Percentiles rank a stretch among this genome's conserved stretches.
Evolutionary conservation across 2,888 invertebrate genomes (phyloP).

Genomic region (Monochamus alternatus): DNA sequence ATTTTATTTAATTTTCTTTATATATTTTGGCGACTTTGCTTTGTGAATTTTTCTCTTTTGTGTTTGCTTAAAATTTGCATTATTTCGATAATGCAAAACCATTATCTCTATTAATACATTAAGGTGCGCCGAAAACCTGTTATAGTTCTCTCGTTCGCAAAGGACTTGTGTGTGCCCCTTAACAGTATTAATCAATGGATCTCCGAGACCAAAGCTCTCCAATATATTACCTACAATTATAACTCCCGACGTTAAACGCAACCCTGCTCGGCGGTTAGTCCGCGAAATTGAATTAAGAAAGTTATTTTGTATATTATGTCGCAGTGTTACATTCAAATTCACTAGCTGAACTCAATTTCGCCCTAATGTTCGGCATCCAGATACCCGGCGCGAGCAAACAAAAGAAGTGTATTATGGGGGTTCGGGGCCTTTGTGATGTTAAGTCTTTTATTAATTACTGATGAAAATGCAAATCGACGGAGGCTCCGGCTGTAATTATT

Average conservation of each 20-base stretch:
- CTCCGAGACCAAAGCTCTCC: not conserved
- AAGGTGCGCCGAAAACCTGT: no score
- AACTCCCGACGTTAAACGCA: not conserved
- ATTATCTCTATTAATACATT: no score
- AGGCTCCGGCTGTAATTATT: slow-evolving; percentile 44
- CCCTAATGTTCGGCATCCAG: slow-evolving; percentile 31
- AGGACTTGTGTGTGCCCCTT: not conserved
- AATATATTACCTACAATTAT: not conserved
- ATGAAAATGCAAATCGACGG: slow-evolving; percentile 50
- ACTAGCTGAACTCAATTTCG: slow-evolving; percentile 38
- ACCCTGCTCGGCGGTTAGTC: not conserved
- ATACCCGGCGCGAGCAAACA: slow-evolving; percentile 37
- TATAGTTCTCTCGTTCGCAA: no score
- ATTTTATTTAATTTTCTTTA: no score
- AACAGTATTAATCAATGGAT: not conserved
- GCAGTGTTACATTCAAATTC: slow-evolving; percentile 32
- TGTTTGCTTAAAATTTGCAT: no score
- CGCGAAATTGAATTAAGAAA: slow-evolving; percentile 24
- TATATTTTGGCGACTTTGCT: no score
- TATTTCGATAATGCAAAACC: no score
- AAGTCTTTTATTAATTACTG: slow-evolving; percentile 53
- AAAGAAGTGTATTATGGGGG: slow-evolving; percentile 48
- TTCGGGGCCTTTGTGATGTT: slow-evolving; percentile 48
- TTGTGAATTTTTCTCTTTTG: no score
- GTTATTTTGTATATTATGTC: slow-evolving; percentile 28